Conservation (phyloP, 2,888 invertebrate species). For the Branchipolynoe longqiensis region DNA sequence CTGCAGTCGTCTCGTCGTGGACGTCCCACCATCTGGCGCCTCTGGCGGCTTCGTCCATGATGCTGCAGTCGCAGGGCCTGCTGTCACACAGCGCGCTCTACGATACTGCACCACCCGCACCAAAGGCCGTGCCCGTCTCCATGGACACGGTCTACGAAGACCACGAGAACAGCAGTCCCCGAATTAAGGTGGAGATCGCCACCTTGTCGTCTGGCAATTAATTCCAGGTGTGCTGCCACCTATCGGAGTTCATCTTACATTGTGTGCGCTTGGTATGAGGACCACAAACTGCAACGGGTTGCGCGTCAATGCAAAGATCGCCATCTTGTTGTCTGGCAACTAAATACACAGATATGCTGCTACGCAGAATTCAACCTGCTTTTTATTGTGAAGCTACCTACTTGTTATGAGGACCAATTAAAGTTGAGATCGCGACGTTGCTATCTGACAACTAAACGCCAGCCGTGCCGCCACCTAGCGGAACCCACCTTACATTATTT, state of each 20-base stretch:
- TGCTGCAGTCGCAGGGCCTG: slow-evolving; percentile 14
- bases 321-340: too few species aligned
- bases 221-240: not conserved
- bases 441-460: too few species aligned
- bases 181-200: slow-evolving; percentile 16
- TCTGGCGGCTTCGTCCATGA: not conserved
- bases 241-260: not conserved
- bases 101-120: slow-evolving; percentile 4
- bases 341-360: too few species aligned
- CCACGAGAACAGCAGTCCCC: slow-evolving; percentile 15
- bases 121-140: slow-evolving; percentile 55
- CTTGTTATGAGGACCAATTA: too few species aligned
- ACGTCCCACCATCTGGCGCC: slow-evolving; percentile 34
- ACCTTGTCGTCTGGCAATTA: slow-evolving; percentile 5
- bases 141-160: slow-evolving; percentile 42
- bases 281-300: not conserved
- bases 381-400: too few species aligned
- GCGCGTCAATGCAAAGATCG: not conserved
- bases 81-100: slow-evolving; percentile 22
- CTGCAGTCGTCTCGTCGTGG: slow-evolving; percentile 27
- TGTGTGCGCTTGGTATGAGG: too few species aligned
- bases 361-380: too few species aligned
- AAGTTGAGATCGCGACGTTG: too few species aligned
- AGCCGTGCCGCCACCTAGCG: too few species aligned
- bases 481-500: too few species aligned